These are phyloP conservation scores for Salvelinus fontinalis DNA, from an alignment of 2,113 vertebrate genomes.

Conservation along the genomic window DNA sequence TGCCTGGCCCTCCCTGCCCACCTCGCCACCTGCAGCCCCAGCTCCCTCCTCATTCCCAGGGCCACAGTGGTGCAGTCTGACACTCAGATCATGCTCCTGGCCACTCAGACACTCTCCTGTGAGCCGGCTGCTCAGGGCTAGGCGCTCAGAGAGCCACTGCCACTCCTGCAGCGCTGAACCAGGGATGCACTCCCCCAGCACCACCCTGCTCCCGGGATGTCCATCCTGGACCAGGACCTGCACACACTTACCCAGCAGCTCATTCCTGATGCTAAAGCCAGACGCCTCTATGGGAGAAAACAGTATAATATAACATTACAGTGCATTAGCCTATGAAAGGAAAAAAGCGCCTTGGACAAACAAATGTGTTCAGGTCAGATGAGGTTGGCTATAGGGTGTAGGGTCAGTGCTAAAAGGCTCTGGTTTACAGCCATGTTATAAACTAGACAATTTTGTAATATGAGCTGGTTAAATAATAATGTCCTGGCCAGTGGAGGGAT, in stretches of 20 bases:
- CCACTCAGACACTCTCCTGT: slow-evolving; percentile 74
- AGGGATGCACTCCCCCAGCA: slow-evolving; percentile 65
- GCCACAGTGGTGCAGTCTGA: slow-evolving; percentile 72
- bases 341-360: no score
- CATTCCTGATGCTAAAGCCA: slow-evolving; percentile 79
- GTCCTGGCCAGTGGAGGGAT: no score
- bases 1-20: slow-evolving; percentile 59
- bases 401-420: no score
- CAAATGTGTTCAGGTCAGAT: no score
- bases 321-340: background rate
- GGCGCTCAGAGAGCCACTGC: slow-evolving; percentile 64
- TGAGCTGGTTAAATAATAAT: no score
- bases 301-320: background rate
- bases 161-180: slow-evolving; percentile 69
- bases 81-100: slow-evolving; percentile 54
- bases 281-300: slow-evolving; percentile 43
- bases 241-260: slow-evolving; percentile 74
- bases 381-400: no score
- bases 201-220: slow-evolving; percentile 36
- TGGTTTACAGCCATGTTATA: no score
- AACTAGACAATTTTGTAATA: no score
- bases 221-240: slow-evolving; percentile 33
- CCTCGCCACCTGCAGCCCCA: slow-evolving; percentile 2
- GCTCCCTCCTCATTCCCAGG: slow-evolving; percentile 3
- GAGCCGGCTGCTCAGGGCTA: slow-evolving; percentile 64